Conservation (phyloP, 2,113 vertebrate species). For the Ibidorhyncha struthersii region DNA sequence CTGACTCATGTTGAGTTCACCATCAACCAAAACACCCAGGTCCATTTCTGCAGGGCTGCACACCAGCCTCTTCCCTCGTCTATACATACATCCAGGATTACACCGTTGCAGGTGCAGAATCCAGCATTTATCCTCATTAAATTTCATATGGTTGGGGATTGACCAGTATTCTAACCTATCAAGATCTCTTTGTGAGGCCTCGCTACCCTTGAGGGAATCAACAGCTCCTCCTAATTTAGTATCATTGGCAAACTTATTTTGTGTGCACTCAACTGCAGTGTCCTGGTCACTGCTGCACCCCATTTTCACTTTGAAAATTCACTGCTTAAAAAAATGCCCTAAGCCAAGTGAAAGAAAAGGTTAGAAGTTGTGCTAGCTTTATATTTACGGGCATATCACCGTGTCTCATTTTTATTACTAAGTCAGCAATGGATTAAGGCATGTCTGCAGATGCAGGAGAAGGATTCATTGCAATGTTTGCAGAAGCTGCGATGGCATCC, state of each 20-base stretch:
- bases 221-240: neutral
- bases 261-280: neutral
- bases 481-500: neutral
- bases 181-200: neutral
- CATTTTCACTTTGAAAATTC: neutral
- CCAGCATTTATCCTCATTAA: neutral
- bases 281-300: neutral
- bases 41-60: neutral
- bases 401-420: neutral
- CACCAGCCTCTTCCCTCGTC: neutral
- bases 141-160: neutral
- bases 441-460: neutral
- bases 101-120: fast-evolving
- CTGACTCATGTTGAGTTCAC: neutral
- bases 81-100: neutral
- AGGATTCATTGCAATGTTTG: neutral
- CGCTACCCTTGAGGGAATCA: neutral
- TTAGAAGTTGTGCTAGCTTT: neutral
- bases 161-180: neutral
- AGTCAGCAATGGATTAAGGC: conserved; percentile 20
- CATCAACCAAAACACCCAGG: neutral
- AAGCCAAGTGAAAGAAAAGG: neutral
- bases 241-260: neutral
- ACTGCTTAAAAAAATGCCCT: neutral
- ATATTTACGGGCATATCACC: neutral